phyloP scores from a whole-genome alignment of 2,113 vertebrate species.

The Struthio camelus region DNA sequence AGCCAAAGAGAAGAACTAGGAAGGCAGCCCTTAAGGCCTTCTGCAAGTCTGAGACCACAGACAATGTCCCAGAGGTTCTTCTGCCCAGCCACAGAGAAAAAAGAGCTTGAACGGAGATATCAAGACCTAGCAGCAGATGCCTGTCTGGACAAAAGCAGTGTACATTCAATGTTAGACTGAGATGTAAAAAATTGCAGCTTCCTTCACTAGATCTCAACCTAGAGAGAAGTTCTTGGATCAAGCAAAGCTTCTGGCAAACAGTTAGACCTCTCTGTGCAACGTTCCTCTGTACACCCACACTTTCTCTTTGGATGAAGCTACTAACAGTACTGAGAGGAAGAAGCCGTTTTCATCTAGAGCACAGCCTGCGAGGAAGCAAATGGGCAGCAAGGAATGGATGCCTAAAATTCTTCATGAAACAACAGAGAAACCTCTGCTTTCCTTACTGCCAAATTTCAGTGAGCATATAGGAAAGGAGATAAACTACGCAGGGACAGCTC shows the following conservation, averaged over 20 bases:
- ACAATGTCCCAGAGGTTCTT: background rate
- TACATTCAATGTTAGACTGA: background rate
- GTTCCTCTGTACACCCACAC: background rate
- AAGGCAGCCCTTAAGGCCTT: background rate
- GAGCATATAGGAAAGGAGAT: background rate
- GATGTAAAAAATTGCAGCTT: background rate
- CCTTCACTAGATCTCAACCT: background rate
- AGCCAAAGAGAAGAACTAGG: background rate
- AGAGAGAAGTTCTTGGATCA: background rate
- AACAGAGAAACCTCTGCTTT: background rate
- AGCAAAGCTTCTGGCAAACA: background rate
- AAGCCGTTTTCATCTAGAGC: background rate
- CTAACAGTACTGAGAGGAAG: background rate
- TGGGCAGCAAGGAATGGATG: background rate
- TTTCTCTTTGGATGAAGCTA: background rate
- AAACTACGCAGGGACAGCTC: background rate
- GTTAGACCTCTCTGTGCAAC: background rate
- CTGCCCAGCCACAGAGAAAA: background rate
- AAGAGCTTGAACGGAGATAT: background rate
- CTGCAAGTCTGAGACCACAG: background rate
- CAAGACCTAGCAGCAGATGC: background rate
- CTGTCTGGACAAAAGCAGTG: background rate
- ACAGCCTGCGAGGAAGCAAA: background rate
- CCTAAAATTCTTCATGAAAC: background rate
- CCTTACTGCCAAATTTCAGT: background rate